These are phyloP conservation scores for Notothenia rossii DNA, from an alignment of 2,113 vertebrate genomes.

Conservation along the genomic window DNA sequence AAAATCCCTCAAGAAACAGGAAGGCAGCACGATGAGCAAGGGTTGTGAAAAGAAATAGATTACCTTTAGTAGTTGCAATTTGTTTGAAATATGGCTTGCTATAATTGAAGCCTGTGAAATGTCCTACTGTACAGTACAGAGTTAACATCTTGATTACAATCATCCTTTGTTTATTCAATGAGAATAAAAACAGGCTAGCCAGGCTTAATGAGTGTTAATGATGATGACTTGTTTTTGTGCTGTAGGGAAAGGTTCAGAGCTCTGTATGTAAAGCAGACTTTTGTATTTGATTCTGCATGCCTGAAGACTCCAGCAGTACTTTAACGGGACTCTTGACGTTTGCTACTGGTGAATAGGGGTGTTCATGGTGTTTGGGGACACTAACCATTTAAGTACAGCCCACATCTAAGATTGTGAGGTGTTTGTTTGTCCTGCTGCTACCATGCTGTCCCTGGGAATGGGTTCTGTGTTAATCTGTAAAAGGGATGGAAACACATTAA, in stretches of 20 bases:
- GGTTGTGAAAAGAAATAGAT: background rate
- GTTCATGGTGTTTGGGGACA: conserved; percentile 42
- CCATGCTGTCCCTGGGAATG: conserved; percentile 42
- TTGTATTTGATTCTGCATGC: conserved; percentile 18
- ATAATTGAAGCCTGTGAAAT: conserved; percentile 11
- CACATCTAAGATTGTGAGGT: conserved; percentile 65
- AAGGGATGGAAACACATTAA: conserved; percentile 41
- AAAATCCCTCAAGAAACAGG: background rate
- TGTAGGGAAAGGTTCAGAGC: conserved; percentile 10
- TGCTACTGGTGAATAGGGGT: conserved; percentile 53
- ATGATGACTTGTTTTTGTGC: conserved; percentile 44
- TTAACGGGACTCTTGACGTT: conserved; percentile 52
- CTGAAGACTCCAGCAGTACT: conserved; percentile 46
- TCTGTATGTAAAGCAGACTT: conserved; percentile 5
- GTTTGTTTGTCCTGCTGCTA: conserved; percentile 66
- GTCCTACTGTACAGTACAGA: conserved; percentile 30
- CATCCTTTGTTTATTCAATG: conserved; percentile 57
- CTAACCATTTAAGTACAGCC: conserved; percentile 35
- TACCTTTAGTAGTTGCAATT: conserved; percentile 36
- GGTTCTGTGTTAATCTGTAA: conserved; percentile 63
- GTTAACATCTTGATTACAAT: conserved; percentile 56
- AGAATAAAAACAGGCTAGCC: conserved; percentile 48
- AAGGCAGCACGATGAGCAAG: background rate
- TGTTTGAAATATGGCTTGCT: conserved; percentile 36
- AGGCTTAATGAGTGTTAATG: conserved; percentile 64